Base-by-base conservation (phyloP, 2,113 vertebrate genomes). In the Nycticryphes semicollaris region DNA sequence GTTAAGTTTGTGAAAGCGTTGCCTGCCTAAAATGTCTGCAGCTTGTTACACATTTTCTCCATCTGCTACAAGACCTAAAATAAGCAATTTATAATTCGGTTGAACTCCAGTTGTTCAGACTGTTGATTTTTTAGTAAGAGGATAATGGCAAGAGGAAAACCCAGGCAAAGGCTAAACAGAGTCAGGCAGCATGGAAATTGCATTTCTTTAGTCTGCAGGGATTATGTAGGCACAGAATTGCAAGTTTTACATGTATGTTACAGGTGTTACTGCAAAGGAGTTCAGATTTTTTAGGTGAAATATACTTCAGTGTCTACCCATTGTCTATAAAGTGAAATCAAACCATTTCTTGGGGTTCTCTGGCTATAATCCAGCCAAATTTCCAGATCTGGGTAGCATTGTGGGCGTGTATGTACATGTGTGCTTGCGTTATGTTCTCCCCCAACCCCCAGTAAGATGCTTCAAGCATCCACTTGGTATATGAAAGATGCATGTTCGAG, bases 31-130 rank as follows among this genome's bases (percentile, higher is more conserved):
- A 92, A 76, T 84, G 51, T 96, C 91, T 95, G 84, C 92, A 85
- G 70, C 89, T 93, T 94, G 90, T 94, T 93, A 91, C 70, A 91
- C 69, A 14, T 82, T 96, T 91, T 66, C 89, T n/a, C 91, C 84
- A 95, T 96, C 94, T 96, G 95, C 78, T 94, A 50, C 62, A 37
- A 79, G 91, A 57, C 47, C 84, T 74, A 75, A 93, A 96, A 85
- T 87, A 96, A 83, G 62, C 4, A 5, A 62, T 93, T 93, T 96
- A 25, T 69, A 94, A 60, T 91, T 96, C 63, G n/a, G 67, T 27
- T 90, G 57, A 94, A 69, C 95, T 95, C 91, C 84, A 96, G 81
- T 93, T 89, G 93, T 95, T 89, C 62, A 22, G 31, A 33, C 39
- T 84, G 54, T 17, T 25, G 66, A 87, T 37, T 28, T 67, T 82